These are phyloP conservation scores for Smittia sp. DNA, from an alignment of 2,888 invertebrate genomes.

Conservation along the genomic window DNA sequence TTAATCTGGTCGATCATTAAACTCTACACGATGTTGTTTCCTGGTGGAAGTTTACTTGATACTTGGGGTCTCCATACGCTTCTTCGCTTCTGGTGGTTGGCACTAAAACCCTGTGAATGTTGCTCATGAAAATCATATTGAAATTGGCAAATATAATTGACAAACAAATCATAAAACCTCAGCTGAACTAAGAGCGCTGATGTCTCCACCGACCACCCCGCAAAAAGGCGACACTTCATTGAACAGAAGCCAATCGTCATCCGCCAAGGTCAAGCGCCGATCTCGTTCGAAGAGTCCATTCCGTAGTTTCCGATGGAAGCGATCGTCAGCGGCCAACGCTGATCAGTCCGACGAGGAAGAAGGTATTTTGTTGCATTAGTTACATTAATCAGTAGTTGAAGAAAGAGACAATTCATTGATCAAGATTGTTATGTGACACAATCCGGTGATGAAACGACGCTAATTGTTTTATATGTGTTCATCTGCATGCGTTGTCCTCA, in stretches of 20 bases:
- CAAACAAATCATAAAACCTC: background rate
- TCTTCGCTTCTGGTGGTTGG: background rate
- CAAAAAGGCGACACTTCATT: constrained; percentile 36
- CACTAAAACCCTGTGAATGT: constrained; percentile 19
- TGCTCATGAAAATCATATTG: background rate
- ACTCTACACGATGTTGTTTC: background rate
- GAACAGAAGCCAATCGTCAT: constrained; percentile 33
- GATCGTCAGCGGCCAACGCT: constrained; percentile 66
- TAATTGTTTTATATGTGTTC: background rate
- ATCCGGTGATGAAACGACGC: background rate
- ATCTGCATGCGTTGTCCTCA: background rate
- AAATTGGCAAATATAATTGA: background rate
- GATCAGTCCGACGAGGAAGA: constrained; percentile 81
- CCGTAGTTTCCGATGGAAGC: constrained; percentile 89
- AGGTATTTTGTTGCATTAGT: constrained; percentile 43
- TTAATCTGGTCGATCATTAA: background rate
- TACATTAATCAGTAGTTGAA: background rate
- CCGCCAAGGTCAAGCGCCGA: constrained; percentile 64
- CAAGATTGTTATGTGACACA: background rate
- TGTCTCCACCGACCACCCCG: constrained; percentile 42
- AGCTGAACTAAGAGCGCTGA: constrained; percentile 45
- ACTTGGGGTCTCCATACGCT: background rate
- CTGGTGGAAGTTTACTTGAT: background rate
- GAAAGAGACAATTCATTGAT: background rate
- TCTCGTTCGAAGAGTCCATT: constrained; percentile 93